Percentiles rank a stretch among this genome's conserved stretches.
phyloP scores from a whole-genome alignment of 2,113 vertebrate species.

The Cynopterus brachyotis region DNA sequence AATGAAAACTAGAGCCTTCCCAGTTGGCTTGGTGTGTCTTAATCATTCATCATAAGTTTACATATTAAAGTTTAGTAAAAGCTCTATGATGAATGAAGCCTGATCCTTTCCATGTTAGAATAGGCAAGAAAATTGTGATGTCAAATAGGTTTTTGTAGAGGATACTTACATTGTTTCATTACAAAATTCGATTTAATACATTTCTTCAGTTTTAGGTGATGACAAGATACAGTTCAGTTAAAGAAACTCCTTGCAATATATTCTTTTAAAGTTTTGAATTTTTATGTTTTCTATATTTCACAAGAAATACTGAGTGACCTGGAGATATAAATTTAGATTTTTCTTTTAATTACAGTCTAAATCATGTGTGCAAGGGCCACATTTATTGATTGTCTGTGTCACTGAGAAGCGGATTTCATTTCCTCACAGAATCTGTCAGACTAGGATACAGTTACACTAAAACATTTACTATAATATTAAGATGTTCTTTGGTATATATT shows the following conservation, averaged over 20 bases:
- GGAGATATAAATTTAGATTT: neutral
- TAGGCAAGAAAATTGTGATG: constrained; percentile 69
- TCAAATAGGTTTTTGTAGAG: constrained; percentile 49
- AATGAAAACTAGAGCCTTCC: constrained; percentile 62
- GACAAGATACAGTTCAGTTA: constrained; percentile 7
- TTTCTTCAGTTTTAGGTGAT: constrained; percentile 30
- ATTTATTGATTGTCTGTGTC: neutral
- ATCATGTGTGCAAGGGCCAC: neutral
- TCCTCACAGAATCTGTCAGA: no score
- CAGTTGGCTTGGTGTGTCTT: constrained; percentile 36
- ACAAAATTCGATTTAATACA: constrained; percentile 57
- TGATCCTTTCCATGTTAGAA: constrained; percentile 30
- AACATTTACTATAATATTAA: neutral
- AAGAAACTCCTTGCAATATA: neutral
- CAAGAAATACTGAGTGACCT: neutral
- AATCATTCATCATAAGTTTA: constrained; percentile 66
- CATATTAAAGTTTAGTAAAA: constrained; percentile 34
- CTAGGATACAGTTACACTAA: neutral
- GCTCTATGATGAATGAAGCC: constrained; percentile 59
- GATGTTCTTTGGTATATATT: neutral
- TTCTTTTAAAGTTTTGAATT: constrained; percentile 36
- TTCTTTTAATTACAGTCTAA: neutral
- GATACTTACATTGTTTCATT: constrained; percentile 26
- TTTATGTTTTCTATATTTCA: neutral
- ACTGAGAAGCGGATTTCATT: neutral